Evolutionary conservation across 2,797 vertebrate species (phyloP).

Genomic region (Chromobotia macracanthus): DNA sequence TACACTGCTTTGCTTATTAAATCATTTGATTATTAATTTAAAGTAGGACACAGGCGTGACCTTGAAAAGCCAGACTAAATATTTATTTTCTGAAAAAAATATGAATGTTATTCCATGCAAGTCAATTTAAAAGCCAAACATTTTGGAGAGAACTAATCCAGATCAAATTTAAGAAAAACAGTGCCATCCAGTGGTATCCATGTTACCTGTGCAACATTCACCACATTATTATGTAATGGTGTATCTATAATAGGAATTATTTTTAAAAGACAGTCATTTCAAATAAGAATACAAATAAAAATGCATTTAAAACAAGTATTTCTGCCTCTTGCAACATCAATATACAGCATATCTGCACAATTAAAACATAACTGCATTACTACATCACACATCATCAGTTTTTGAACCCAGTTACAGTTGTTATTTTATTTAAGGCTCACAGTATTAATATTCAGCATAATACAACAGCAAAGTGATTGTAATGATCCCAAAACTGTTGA

Average conservation of each 20-base stretch:
- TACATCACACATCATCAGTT: neutral
- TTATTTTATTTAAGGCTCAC: neutral
- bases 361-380: constrained; percentile 40
- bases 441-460: constrained; percentile 26
- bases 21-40: neutral
- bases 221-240: too few relatives aligned
- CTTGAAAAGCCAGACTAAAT: neutral
- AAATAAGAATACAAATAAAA: too few relatives aligned
- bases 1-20: neutral
- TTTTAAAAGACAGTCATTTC: too few relatives aligned
- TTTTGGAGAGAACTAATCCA: constrained; percentile 44
- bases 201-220: too few relatives aligned
- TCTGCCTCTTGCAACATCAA: too few relatives aligned
- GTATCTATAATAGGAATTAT: too few relatives aligned
- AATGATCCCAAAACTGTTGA: constrained; percentile 37
- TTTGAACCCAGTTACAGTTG: neutral
- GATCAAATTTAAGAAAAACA: constrained; percentile 68
- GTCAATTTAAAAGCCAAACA: too few relatives aligned
- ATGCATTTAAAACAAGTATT: too few relatives aligned
- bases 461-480: constrained; percentile 35
- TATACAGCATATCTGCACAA: too few relatives aligned
- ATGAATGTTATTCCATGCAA: constrained; percentile 2
- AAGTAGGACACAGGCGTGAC: neutral
- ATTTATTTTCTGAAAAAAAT: neutral
- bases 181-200: constrained; percentile 73